phyloP scores from a whole-genome alignment of 2,113 vertebrate species.

The Odocoileus hemionus region DNA sequence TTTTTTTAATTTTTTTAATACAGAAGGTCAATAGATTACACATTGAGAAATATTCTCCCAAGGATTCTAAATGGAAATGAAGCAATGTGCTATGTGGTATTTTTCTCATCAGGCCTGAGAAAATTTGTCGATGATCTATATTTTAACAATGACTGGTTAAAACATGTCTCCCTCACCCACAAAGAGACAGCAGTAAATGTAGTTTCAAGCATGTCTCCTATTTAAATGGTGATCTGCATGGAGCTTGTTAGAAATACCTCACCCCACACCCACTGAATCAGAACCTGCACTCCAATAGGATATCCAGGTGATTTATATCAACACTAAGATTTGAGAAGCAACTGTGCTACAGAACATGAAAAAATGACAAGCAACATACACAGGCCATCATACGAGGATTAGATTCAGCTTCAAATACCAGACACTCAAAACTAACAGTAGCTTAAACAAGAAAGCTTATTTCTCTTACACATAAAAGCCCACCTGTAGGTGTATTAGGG shows the following conservation, averaged over 20 bases:
- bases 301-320: not conserved
- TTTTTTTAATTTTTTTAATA: not conserved
- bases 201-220: not conserved
- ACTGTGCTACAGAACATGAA: not conserved
- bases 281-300: not conserved
- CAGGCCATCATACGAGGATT: not conserved
- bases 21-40: not conserved
- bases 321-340: not conserved
- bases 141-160: not conserved
- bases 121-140: not conserved
- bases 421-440: not conserved
- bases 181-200: not conserved
- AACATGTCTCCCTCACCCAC: not conserved
- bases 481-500: not conserved
- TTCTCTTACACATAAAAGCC: not conserved
- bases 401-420: not conserved
- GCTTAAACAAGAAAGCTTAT: not conserved
- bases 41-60: not conserved
- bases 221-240: not conserved
- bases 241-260: not conserved
- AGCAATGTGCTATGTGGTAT: not conserved
- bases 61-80: not conserved
- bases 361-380: not conserved
- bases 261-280: not conserved
- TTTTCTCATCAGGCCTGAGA: not conserved